These are phyloP conservation scores for Hyla sarda DNA, from an alignment of 2,113 vertebrate genomes.

Conservation along the genomic window DNA sequence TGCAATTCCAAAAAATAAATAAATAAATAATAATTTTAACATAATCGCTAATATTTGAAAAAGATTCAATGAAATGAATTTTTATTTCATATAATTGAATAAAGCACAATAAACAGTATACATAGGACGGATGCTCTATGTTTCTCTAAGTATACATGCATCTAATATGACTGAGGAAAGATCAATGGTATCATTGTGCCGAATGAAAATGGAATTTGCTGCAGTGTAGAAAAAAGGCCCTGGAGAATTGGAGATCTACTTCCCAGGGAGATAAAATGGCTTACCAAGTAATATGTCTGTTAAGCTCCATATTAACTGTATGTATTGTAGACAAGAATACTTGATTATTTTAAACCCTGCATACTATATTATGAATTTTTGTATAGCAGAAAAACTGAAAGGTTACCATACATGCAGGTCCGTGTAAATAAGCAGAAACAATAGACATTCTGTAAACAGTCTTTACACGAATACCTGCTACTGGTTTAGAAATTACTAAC, in stretches of 20 bases:
- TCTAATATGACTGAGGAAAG: neutral
- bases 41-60: neutral
- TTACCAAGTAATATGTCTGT: conserved; percentile 8
- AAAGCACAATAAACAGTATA: neutral
- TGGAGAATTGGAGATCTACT: neutral
- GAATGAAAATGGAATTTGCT: conserved; percentile 25
- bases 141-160: neutral
- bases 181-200: neutral
- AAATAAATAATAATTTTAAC: neutral
- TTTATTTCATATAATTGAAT: neutral
- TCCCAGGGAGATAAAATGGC: neutral
- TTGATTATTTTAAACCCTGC: neutral
- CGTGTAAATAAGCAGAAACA: no score
- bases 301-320: neutral
- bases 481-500: no score
- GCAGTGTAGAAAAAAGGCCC: neutral
- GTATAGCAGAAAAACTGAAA: neutral
- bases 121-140: neutral
- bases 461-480: no score
- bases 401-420: no score
- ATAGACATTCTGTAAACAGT: no score
- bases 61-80: neutral
- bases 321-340: neutral
- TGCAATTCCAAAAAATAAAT: neutral
- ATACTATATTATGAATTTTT: neutral